These are phyloP conservation scores for Thumatha senex DNA, from an alignment of 2,888 invertebrate genomes.

Conservation along the genomic window DNA sequence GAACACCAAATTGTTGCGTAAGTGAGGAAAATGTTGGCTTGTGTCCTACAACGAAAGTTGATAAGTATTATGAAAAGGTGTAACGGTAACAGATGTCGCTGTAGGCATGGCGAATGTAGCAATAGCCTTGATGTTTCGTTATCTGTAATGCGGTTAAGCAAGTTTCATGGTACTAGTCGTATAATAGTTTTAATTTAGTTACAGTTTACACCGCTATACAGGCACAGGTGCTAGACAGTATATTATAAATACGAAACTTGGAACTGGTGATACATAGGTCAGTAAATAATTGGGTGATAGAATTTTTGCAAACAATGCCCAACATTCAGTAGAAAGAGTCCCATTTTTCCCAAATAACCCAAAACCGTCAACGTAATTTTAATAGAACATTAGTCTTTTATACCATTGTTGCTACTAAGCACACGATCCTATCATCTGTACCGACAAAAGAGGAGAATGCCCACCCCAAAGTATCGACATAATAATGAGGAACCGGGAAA, in stretches of 20 bases:
- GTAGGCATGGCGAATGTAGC: background rate
- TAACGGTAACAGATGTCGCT: background rate
- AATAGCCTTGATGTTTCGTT: background rate
- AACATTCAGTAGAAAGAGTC: constrained; percentile 25
- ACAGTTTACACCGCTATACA: too few species aligned
- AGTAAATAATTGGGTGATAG: too few species aligned
- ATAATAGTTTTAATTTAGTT: background rate
- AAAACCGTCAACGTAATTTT: constrained; percentile 34
- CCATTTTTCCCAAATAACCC: constrained; percentile 35
- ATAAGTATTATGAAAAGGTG: constrained; percentile 2
- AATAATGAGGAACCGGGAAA: constrained; percentile 82
- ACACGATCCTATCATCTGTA: constrained; percentile 71
- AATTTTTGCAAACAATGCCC: background rate
- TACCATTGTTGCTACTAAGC: constrained; percentile 59
- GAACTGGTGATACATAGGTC: too few species aligned
- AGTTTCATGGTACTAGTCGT: background rate
- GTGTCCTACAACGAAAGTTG: background rate
- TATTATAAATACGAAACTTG: too few species aligned
- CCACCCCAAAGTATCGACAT: constrained; percentile 78
- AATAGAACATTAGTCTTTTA: constrained; percentile 51
- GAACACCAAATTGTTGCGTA: constrained; percentile 3
- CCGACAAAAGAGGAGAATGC: constrained; percentile 67
- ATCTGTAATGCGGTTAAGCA: background rate
- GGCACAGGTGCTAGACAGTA: too few species aligned
- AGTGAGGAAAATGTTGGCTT: constrained; percentile 4